Evolutionary conservation across 1,140 invertebrate species (phyloP), one percentile per base, ranked within the genome.

Genomic region (Lepidurus apus): DNA sequence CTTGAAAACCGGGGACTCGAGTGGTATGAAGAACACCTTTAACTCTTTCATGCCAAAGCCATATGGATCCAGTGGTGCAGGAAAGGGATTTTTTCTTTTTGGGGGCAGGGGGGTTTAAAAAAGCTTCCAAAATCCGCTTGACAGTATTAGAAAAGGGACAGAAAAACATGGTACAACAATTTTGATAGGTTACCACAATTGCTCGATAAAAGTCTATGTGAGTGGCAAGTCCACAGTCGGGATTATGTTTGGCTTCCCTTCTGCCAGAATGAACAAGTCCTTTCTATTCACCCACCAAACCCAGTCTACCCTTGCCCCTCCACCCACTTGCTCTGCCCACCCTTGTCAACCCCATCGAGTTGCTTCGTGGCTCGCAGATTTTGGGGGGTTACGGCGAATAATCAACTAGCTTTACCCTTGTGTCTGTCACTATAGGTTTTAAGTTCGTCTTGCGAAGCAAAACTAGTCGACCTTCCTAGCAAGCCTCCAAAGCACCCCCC

Each of bases 31-130:
- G 53, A n/a, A 65, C 53, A 65, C 53, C 53, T 65, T 65, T 65
- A 65, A 65, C 53, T 65, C 53, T 65, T 65, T 65, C 53, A 65
- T 65, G 53, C 53, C 53, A 65, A 65, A 65, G 17, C 53, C 53
- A 65, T 21, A 65, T 65, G 53, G 53, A 21, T 65, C 13, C 53
- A 65, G 53, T 65, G 53, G 53, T 65, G 53, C 13, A 65, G 53
- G 21, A 65, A 21, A 21, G 53, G 53, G 53, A 65, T n/a, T n/a
- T 65, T 65, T 65, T 7, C 1, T 26, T 65, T n/a, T 1, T 8
- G 4, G 53, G 53, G 53, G 7, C 21, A 17, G n/a, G 21, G 21
- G 53, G 53, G 13, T 1, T 34, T 3, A 34, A 3, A 34, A 13
- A 65, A 65, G 53, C 53, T 65, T 13, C 53, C 7, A 65, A 65